These are phyloP conservation scores for Uria lomvia DNA, from an alignment of 2,113 vertebrate genomes.

Conservation along the genomic window DNA sequence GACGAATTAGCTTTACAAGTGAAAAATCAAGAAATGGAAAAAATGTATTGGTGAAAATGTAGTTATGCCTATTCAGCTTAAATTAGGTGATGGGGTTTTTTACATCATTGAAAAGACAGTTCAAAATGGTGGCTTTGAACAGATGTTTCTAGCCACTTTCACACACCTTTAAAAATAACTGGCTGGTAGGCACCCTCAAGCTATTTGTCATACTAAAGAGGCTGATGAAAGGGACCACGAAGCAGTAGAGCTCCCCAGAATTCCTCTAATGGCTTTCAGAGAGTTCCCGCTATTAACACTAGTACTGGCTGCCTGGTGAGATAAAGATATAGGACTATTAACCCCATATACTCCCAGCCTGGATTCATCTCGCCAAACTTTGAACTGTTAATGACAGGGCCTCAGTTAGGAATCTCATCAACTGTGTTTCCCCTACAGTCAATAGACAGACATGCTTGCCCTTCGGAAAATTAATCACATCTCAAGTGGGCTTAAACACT, in stretches of 20 bases:
- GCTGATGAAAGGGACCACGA: constrained; percentile 24
- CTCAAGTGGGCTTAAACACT: not conserved
- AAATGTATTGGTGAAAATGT: not conserved
- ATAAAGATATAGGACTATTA: constrained; percentile 2
- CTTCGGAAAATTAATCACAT: not conserved
- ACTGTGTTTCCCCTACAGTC: not conserved
- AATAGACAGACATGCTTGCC: not conserved
- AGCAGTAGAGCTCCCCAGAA: not conserved
- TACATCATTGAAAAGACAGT: not conserved
- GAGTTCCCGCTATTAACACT: not conserved
- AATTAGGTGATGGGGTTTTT: not conserved
- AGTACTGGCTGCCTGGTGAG: not conserved
- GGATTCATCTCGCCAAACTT: not conserved
- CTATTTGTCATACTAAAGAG: constrained; percentile 21
- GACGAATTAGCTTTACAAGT: not conserved
- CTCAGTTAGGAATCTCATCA: not conserved
- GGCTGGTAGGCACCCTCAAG: constrained; percentile 13
- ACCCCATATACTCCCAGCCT: not conserved
- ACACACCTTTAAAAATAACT: constrained; percentile 23
- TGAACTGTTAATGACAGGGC: not conserved
- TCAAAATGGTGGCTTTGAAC: constrained; percentile 3
- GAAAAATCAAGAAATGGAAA: not conserved
- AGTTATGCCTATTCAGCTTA: not conserved
- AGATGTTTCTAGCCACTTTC: not conserved
- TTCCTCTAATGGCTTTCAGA: constrained; percentile 3